phyloP scores from a whole-genome alignment of 1,140 invertebrate species.

The Danaus melanippus region DNA sequence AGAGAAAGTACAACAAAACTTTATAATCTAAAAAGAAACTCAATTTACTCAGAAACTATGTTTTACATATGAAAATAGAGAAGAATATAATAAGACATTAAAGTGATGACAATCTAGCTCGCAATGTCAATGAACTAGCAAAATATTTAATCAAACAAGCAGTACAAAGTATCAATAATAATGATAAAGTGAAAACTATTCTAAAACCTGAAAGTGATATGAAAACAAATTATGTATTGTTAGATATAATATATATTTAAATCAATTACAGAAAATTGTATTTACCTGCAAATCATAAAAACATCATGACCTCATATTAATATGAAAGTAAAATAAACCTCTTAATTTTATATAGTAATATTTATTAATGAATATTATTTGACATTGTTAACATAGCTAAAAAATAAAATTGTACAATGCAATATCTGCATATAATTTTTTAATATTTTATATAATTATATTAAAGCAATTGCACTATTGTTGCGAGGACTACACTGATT shows the following conservation, averaged over 20 bases:
- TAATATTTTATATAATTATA: slow-evolving; percentile 50
- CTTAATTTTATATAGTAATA: slow-evolving; percentile 63
- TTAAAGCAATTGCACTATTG: slow-evolving; percentile 69
- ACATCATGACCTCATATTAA: background rate
- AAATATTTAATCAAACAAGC: slow-evolving; percentile 33
- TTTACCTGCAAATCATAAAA: slow-evolving; percentile 11
- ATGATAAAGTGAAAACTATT: slow-evolving; percentile 10
- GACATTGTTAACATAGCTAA: slow-evolving; percentile 67
- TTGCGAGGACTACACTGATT: slow-evolving; percentile 68
- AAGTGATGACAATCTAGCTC: slow-evolving; percentile 46
- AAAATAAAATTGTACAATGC: slow-evolving; percentile 71
- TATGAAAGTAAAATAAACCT: slow-evolving; percentile 60
- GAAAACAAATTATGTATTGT: background rate
- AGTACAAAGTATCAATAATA: background rate
- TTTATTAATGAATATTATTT: slow-evolving; percentile 68
- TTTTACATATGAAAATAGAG: slow-evolving; percentile 54
- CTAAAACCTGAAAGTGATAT: slow-evolving; percentile 1
- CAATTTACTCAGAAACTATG: slow-evolving; percentile 45
- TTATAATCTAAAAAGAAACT: slow-evolving; percentile 52
- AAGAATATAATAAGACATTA: slow-evolving; percentile 36
- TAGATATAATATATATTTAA: slow-evolving; percentile 2
- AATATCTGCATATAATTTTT: slow-evolving; percentile 65
- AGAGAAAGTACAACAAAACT: slow-evolving; percentile 66
- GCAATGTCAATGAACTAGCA: slow-evolving; percentile 39
- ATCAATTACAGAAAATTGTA: slow-evolving; percentile 32